Evolutionary conservation across 2,888 invertebrate species (phyloP), one percentile per base, ranked within the genome.

Genomic region (Pomacea canaliculata): DNA sequence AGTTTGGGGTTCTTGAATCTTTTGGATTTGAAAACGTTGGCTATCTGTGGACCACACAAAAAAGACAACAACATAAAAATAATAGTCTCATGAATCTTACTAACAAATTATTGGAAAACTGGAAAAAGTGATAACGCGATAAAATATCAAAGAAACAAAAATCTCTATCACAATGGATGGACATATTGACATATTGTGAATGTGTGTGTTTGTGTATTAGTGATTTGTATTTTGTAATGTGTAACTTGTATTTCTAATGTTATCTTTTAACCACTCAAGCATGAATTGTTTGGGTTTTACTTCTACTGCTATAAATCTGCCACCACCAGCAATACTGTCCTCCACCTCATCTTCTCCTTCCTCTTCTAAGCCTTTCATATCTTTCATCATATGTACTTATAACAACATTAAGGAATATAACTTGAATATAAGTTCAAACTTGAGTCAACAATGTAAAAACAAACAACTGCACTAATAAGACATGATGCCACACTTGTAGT

Each of bases 1-100:
- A 97, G 95, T 95, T 96, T 93, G 70, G 94, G 92, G 91, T 96
- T 95, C 87, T 93, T 93, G 92, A 96, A 96, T 59, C 81, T 78
- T 77, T 89, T 88, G 10, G 87, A 87, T 68, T 79, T 79, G 76
- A 89, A 88, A 19, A 80, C 75, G 59, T 66, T 66, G 19, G 65
- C 10, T 27, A 80, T 13, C 68, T 74, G 74, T 9, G 13, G 27
- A 72, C 23, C 27, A 60, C 23, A 12, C 9, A n/a, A 18, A 23
- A 18, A 27, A 27, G 16, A 18, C 1, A 37, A 7, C 1, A 56
- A 56, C 8, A 56, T 16, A 13, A 56, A 56, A 13, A 13, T 16
- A 56, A 56, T 56, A 51, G 51, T 56, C 16, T 56, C 51, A 56
- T 16, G 51, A 56, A 56, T 56, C 51, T 56, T 10, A 56, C 8